Percentiles rank a stretch among this genome's conserved stretches.
These are phyloP conservation scores for Gopherus evgoodei DNA, from an alignment of 2,113 vertebrate genomes.

Conservation along the genomic window DNA sequence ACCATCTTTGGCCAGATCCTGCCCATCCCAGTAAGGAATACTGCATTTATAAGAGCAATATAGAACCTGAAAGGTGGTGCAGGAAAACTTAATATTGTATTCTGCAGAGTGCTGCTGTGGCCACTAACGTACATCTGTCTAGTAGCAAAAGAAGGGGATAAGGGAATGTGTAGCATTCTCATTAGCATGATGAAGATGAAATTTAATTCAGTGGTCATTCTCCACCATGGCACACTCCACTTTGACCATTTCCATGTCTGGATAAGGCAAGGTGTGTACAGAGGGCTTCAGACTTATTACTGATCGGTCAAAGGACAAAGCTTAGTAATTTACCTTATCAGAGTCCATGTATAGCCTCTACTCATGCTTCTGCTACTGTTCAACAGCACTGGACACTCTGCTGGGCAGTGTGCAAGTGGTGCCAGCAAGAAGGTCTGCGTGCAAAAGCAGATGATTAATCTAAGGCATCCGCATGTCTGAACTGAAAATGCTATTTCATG, in stretches of 20 bases:
- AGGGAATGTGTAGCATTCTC: not conserved
- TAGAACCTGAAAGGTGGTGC: not conserved
- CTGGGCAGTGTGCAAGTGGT: not conserved
- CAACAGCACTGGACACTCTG: not conserved
- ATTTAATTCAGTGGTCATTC: not conserved
- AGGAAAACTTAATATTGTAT: not conserved
- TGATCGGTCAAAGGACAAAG: not conserved
- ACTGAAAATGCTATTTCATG: not conserved
- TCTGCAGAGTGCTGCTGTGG: not conserved
- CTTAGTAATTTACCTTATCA: not conserved
- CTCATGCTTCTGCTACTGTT: not conserved
- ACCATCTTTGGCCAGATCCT: not conserved
- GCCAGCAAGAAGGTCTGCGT: not conserved
- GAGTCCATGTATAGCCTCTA: not conserved
- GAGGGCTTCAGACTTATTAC: not conserved
- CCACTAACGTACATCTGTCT: not conserved
- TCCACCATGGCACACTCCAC: fast-evolving
- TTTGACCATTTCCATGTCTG: not conserved
- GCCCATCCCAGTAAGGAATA: not conserved
- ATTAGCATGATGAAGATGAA: not conserved
- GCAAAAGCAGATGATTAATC: not conserved
- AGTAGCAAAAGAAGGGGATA: not conserved
- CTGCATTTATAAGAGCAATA: not conserved
- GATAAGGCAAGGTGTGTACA: not conserved
- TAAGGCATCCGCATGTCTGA: not conserved